Percentiles rank a stretch among this genome's conserved stretches.
phyloP scores from a whole-genome alignment of 2,888 invertebrate genomes.

The Protophormia terraenovae region DNA sequence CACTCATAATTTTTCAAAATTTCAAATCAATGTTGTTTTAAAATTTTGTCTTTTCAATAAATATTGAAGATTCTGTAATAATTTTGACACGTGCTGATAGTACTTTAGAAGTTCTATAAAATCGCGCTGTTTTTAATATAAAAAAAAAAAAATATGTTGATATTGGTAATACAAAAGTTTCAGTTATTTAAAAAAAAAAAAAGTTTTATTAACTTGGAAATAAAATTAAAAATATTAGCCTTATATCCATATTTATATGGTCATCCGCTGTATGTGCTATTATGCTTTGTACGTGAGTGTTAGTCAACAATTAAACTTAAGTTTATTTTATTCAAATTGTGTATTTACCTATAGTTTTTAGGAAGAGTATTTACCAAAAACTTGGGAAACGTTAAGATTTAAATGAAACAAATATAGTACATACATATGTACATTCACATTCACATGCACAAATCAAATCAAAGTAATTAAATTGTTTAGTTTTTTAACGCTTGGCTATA shows the following conservation, averaged over 20 bases:
- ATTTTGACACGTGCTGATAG: no score
- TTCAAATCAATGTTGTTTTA: no score
- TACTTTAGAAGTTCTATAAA: no score
- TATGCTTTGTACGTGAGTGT: not conserved
- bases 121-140: no score
- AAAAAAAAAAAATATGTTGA: no score
- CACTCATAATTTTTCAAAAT: no score
- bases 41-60: no score
- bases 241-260: conserved; percentile 17
- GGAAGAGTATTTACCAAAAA: conserved; percentile 54
- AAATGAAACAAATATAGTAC: no score
- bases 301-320: conserved; percentile 31
- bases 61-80: no score
- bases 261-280: not conserved
- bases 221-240: not conserved
- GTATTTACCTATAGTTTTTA: conserved; percentile 53
- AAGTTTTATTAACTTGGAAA: not conserved
- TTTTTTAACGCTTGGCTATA: conserved; percentile 58
- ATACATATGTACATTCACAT: not conserved
- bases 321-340: conserved; percentile 19
- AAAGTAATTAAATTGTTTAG: conserved; percentile 64
- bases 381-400: conserved; percentile 36
- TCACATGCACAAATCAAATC: conserved; percentile 44
- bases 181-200: no score
- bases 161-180: no score